Conservation (phyloP, 2,888 invertebrate species). For the Prenolepis imparis region DNA sequence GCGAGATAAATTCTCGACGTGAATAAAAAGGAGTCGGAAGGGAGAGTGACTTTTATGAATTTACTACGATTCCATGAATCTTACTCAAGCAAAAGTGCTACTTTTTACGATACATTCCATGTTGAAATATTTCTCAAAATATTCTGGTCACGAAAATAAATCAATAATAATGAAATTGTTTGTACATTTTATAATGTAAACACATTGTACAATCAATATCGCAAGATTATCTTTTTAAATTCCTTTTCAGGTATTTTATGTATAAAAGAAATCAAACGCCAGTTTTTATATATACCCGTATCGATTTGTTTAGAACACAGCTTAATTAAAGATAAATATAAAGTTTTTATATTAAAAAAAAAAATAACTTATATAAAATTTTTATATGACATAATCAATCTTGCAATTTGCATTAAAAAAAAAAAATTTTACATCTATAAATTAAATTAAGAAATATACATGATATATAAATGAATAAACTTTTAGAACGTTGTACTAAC, state of each 20-base stretch:
- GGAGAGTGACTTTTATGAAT: constrained; percentile 45
- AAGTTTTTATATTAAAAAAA: neutral
- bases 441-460: neutral
- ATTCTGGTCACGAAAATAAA: neutral
- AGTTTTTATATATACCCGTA: neutral
- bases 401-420: neutral
- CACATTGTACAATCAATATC: neutral
- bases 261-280: neutral
- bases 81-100: constrained; percentile 23
- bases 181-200: neutral
- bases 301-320: neutral
- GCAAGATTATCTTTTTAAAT: neutral
- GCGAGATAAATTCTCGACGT: constrained; percentile 39
- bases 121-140: constrained; percentile 26
- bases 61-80: constrained; percentile 50
- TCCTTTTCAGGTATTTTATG: neutral
- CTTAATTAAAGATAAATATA: neutral
- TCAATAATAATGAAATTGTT: neutral
- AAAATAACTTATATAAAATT: neutral
- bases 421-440: neutral
- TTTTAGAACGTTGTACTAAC: neutral
- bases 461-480: neutral
- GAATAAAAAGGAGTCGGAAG: constrained; percentile 32
- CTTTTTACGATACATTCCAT: neutral
- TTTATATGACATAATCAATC: neutral